Percentiles rank a stretch among this genome's conserved stretches.
These are phyloP conservation scores for Petrocephalus schoutedeni DNA, from an alignment of 2,797 vertebrate genomes.

Conservation along the genomic window DNA sequence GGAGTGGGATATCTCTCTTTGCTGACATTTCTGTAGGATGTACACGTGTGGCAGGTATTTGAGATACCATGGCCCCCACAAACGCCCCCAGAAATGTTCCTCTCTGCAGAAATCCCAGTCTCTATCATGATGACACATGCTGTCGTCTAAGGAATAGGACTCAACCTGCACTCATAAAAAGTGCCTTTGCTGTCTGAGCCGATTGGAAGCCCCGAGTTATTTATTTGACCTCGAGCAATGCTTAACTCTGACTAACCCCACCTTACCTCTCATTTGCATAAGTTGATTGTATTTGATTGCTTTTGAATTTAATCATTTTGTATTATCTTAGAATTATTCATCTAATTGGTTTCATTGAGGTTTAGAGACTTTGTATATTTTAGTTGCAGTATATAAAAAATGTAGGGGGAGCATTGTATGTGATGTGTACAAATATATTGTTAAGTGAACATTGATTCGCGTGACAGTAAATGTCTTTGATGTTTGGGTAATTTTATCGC, in stretches of 20 bases:
- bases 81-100: background rate
- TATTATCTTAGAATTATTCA: background rate
- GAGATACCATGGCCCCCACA: background rate
- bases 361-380: background rate
- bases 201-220: background rate
- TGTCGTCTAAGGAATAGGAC: background rate
- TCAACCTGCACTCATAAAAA: constrained; percentile 3
- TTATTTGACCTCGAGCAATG: background rate
- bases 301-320: constrained; percentile 10
- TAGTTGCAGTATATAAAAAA: background rate
- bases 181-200: background rate
- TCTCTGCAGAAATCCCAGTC: constrained; percentile 6
- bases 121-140: constrained; percentile 3
- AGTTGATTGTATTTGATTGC: background rate
- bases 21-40: background rate
- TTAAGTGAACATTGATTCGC: background rate
- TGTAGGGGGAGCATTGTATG: background rate
- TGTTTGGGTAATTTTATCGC: background rate
- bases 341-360: constrained; percentile 3
- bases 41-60: background rate
- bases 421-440: background rate
- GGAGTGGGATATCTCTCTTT: background rate
- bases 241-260: background rate
- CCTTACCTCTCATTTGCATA: constrained; percentile 1
- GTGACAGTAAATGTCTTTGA: background rate